Evolutionary conservation across 2,888 invertebrate genomes (phyloP), one percentile per base, ranked within the genome.

Genomic region (Xestia sexstrigata): DNA sequence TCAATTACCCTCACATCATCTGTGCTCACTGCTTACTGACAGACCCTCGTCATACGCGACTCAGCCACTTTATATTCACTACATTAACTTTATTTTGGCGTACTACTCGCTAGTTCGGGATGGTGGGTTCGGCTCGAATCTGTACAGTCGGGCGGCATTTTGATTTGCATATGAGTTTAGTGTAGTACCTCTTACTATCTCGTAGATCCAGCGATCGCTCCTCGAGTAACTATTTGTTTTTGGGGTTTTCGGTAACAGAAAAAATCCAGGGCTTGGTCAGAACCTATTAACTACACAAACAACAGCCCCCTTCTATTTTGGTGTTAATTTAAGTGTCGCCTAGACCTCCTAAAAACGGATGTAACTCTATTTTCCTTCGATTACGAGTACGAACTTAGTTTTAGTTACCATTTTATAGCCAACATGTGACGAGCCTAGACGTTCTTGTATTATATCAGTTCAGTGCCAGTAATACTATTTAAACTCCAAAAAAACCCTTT

Each of bases 1-100:
- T 55, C 74, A 74, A 74, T 68, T 58, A 67, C 49, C 58, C 55
- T 70, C 69, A 62, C 17, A 70, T 60, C 66, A 63, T 60, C 68
- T 26, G 52, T 3, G 30, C 63, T 15, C 52, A 30, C 45, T 4
- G 26, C 58, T 20, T 30, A 23, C 47, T 30, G 39, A 47, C 74
- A 47, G 47, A 83, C 83, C 83, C 83, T 82, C 76, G 85, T 85
- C 85, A 85, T 67, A 20, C 39, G 42, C 62, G 49, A 62, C 80
- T 75, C 58, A 76, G 67, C 74, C 42, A 26, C 63, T 77, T 85
- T 71, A 42, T 81, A 85, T 74, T 74, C 83, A 81, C 55, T 77
- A 85, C 82, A 85, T 83, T 83, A 77, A 69, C 35, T 69, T 66
- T 70, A 81, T 69, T 69, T 65, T 26, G 42, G 42, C 17, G 42